Base-by-base conservation (phyloP, 92 coral and sea anemone species). In the Epizoanthus scotinus region DNA sequence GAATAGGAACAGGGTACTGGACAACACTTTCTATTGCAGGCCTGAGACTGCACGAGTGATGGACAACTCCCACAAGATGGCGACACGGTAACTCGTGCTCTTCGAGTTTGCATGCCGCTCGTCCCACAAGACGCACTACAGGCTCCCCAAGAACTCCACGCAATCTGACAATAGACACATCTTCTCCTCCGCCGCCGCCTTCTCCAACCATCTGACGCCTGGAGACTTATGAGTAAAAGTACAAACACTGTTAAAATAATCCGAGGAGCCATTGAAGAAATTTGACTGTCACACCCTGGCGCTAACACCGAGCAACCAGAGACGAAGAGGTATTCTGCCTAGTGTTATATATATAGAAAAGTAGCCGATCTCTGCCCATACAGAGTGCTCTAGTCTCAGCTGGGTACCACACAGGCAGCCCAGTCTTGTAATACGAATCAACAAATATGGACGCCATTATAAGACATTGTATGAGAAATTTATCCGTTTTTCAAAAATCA, bases 21-120 rank as follows among this genome's bases (percentile, higher is more conserved):
- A 77, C 98, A 92, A 26, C 98, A 94, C 15, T 82, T 67, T 17
- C 86, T 73, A 15, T 91, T 91, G 81, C 98, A 95, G 13, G 69
- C 44, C 21, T 56, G 79, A 19, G 78, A 57, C 20, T 92, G 91
- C 9, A 7, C 28, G 12, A 86, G 66, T 2, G 54, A 0, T n/a
- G 70, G 56, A 24, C 58, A 72, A 34, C 89, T 67, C 14, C 82
- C 82, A 55, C 89, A 86, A 6, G 82, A 63, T 9, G 69, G 77
- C 22, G 26, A 15, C 12, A 14, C 63, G 2, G 27, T 54, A 1
- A 60, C 55, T 1, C 64, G 78, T 14, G 77, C 78, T 15, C 75
- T 44, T 57, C 86, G 86, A 2, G 56, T 81, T 47, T 29, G 75
- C 1, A 14, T 34, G 20, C 89, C 89, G n/a, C 20, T 36, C 1